A percentile compares a stretch with the other conserved stretches of the same genome.
These are phyloP conservation scores for Lepeophtheirus nordmannii DNA, from an alignment of 2,888 invertebrate species.

Conservation along the genomic window DNA sequence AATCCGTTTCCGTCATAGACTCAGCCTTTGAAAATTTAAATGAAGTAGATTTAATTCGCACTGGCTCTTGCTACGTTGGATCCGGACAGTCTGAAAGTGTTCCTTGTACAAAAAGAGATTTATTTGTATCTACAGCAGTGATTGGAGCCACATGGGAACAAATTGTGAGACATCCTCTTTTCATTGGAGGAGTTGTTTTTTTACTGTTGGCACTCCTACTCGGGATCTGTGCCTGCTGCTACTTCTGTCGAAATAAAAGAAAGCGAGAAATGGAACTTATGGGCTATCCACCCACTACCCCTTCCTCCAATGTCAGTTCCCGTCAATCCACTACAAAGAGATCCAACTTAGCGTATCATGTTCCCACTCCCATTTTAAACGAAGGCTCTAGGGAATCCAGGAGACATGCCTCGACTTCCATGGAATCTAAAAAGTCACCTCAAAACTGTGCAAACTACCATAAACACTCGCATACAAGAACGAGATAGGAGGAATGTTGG, in stretches of 20 bases:
- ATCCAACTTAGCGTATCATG: not conserved
- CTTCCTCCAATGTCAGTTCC: constrained; percentile 1
- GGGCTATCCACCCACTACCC: not conserved
- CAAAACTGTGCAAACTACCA: not conserved
- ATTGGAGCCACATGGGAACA: constrained; percentile 4
- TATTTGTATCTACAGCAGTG: constrained; percentile 11
- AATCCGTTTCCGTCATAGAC: constrained; percentile 8
- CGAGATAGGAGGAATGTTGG: not conserved
- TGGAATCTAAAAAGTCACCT: not conserved
- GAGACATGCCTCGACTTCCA: not conserved
- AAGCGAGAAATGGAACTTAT: constrained; percentile 14
- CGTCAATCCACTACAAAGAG: not conserved
- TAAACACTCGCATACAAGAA: not conserved
- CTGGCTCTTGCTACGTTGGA: not conserved
- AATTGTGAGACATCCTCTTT: constrained; percentile 4
- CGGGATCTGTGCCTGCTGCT: not conserved
- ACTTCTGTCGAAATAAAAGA: not conserved
- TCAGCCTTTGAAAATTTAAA: constrained; percentile 11
- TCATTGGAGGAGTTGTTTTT: not conserved
- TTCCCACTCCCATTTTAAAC: not conserved
- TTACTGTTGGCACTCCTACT: not conserved
- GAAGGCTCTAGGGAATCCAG: not conserved
- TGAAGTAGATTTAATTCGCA: constrained; percentile 8
- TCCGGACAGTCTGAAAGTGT: not conserved
- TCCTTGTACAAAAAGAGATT: not conserved